phyloP scores from a whole-genome alignment of 2,113 vertebrate species.

The Catharus fuscescens region DNA sequence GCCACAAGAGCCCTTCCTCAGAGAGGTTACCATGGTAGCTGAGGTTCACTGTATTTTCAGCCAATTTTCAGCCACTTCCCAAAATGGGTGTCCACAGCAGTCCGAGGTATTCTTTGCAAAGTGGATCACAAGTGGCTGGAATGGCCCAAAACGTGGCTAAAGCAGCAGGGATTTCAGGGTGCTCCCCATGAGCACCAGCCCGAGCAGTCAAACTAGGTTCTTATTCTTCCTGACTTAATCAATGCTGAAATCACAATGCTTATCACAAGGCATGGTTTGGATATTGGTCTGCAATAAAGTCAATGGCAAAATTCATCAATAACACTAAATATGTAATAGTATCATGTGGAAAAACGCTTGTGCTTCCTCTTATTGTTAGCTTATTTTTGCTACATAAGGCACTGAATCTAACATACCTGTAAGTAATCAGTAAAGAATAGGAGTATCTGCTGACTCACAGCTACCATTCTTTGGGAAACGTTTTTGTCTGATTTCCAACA shows the following conservation, averaged over 20 bases:
- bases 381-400: not conserved
- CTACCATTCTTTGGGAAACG: not conserved
- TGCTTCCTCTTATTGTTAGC: not conserved
- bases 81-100: not conserved
- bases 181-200: not conserved
- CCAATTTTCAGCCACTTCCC: conserved; percentile 11
- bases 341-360: not conserved
- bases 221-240: not conserved
- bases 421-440: not conserved
- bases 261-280: not conserved
- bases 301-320: not conserved
- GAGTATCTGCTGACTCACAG: not conserved
- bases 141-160: not conserved
- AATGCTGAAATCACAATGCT: not conserved
- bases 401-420: not conserved
- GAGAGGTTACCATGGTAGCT: conserved; percentile 13
- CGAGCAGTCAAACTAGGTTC: not conserved
- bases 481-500: not conserved
- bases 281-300: not conserved
- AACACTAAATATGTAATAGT: not conserved
- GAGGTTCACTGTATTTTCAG: not conserved
- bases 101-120: not conserved
- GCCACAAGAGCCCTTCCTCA: not conserved
- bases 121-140: not conserved
- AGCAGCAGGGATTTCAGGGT: not conserved